Evolutionary conservation across 2,888 invertebrate species (phyloP).

Genomic region (Cenopis cana): DNA sequence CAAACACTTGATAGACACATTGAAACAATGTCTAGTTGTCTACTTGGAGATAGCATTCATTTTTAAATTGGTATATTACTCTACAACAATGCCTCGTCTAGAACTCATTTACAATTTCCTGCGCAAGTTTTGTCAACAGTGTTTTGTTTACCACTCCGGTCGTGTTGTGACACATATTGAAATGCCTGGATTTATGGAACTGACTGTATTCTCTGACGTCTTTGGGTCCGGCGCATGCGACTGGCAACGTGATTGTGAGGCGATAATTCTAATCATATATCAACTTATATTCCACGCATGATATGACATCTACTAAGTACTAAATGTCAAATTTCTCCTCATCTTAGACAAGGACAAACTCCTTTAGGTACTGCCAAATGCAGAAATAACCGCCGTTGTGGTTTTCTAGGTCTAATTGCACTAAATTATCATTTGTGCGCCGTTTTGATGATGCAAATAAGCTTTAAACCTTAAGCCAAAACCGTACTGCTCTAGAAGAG

Average conservation of each 20-base stretch:
- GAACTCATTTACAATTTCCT: constrained; percentile 21
- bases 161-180: constrained; percentile 52
- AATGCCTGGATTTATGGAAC: constrained; percentile 47
- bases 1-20: no score
- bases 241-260: background rate
- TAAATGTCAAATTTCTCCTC: no score
- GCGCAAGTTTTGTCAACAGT: constrained; percentile 24
- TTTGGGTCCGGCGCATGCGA: constrained; percentile 37
- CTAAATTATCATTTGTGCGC: background rate
- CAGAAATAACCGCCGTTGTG: no score
- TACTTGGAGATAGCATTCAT: no score
- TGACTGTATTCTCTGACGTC: constrained; percentile 48
- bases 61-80: no score
- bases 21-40: no score
- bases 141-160: constrained; percentile 4
- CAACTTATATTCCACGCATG: no score
- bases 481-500: background rate
- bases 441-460: background rate
- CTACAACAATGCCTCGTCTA: constrained; percentile 21
- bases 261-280: background rate
- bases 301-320: no score
- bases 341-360: no score
- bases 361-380: no score
- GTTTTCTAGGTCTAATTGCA: no score
- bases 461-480: no score